Base-by-base conservation (phyloP, 1,140 invertebrate genomes). In the Copidosoma floridanum region DNA sequence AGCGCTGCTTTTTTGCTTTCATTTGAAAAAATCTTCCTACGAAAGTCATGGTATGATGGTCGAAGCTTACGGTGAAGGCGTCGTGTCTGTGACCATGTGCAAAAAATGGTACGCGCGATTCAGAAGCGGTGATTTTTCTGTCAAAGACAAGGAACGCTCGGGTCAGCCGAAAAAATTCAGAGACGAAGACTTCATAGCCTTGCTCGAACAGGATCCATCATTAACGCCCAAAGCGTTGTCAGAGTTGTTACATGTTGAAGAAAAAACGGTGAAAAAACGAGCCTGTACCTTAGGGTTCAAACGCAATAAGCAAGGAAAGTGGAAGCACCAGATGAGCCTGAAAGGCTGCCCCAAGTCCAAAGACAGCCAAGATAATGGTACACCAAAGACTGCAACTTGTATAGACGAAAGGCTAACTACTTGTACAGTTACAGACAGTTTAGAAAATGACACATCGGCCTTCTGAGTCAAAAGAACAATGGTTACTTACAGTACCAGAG, bases 221-320 rank as follows among this genome's bases (percentile, higher is more conserved):
- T 61, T 65, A 65, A 71, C 65, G 26, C 65, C 59, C 64, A n/a
- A 63, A 52, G 51, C 64, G 32, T 47, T 69, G 3, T 59, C 64
- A 64, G 38, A 55, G 53, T 10, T 40, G 63, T 47, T 65, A 24
- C 37, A 57, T 27, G 68, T 71, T 12, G 37, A 29, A 44, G 55
- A 57, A 20, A 8, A 23, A 67, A 32, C 67, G 10, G 38, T 70
- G n/a, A n/a, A n/a, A n/a, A n/a, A n/a, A n/a, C n/a, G n/a, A n/a
- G n/a, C n/a, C n/a, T n/a, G n/a, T n/a, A n/a, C n/a, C n/a, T n/a
- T n/a, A n/a, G n/a, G n/a, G n/a, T n/a, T n/a, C n/a, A n/a, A n/a
- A n/a, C n/a, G n/a, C n/a, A n/a, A n/a, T n/a, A n/a, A n/a, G n/a
- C n/a, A n/a, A n/a, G n/a, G n/a, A n/a, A n/a, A n/a, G n/a, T n/a